Evolutionary conservation across 1,140 invertebrate genomes (phyloP).

Genomic region (Drosophila carrolli): DNA sequence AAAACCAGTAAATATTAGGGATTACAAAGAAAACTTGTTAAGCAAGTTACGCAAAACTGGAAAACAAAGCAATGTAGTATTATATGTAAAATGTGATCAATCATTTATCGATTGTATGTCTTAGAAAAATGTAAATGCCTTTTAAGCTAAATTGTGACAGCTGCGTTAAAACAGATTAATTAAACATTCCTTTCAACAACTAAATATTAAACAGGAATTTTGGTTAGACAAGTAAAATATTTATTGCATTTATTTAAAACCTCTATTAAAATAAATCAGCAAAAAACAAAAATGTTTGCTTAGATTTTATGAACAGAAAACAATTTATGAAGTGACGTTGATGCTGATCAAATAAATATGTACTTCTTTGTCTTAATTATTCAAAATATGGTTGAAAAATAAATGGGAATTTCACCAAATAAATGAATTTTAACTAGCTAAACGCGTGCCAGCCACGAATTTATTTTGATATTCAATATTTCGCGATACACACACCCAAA

Average conservation of each 20-base stretch:
- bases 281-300: too few relatives aligned
- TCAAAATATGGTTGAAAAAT: background rate
- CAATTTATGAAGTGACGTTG: too few relatives aligned
- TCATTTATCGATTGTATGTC: background rate
- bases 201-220: background rate
- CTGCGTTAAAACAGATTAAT: too few relatives aligned
- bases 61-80: background rate
- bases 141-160: too few relatives aligned
- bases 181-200: too few relatives aligned
- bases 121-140: too few relatives aligned
- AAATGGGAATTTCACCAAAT: background rate
- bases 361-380: too few relatives aligned
- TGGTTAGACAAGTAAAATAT: too few relatives aligned
- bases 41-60: background rate
- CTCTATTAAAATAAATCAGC: too few relatives aligned
- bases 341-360: too few relatives aligned
- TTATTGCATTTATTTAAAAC: too few relatives aligned
- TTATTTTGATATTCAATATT: conserved; percentile 18
- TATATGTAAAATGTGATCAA: background rate
- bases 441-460: conserved; percentile 40
- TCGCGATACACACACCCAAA: conserved; percentile 1
- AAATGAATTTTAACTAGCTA: conserved; percentile 3
- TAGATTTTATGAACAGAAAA: too few relatives aligned
- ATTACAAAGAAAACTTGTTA: conserved; percentile 4
- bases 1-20: conserved; percentile 1